A percentile compares a stretch with the other conserved stretches of the same genome.
phyloP scores from a whole-genome alignment of 2,113 vertebrate species.

The Fregetta grallaria region DNA sequence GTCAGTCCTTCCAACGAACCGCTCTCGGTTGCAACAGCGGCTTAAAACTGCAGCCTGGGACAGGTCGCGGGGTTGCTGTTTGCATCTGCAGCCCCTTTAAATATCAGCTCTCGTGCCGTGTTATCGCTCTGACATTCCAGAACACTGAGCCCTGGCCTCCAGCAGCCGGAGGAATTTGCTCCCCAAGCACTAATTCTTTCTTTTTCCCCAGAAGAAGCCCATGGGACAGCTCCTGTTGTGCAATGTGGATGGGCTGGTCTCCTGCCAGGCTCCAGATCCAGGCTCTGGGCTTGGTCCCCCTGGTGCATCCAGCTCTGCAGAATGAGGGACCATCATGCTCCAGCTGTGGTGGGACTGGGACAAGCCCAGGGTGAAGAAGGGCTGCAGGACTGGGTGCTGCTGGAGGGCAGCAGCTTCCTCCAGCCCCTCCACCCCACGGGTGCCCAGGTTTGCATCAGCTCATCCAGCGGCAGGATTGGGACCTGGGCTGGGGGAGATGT shows the following conservation, averaged over 20 bases:
- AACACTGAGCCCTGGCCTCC: background rate
- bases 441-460: background rate
- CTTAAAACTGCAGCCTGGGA: background rate
- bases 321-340: accelerated
- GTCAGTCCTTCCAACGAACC: background rate
- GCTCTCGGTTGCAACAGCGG: background rate
- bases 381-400: background rate
- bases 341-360: background rate
- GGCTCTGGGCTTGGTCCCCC: background rate
- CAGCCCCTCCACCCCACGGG: background rate
- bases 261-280: background rate
- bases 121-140: slow-evolving; percentile 49
- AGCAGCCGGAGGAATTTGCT: slow-evolving; percentile 52
- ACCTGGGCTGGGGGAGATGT: background rate
- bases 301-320: too few relatives aligned
- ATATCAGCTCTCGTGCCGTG: background rate
- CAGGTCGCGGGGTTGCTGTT: background rate
- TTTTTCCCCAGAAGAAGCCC: background rate
- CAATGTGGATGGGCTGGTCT: background rate
- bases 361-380: background rate
- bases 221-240: background rate
- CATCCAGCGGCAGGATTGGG: background rate
- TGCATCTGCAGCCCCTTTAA: background rate
- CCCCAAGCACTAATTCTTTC: background rate
- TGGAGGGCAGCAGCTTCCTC: background rate